Evolutionary conservation across 2,113 vertebrate species (phyloP).

Genomic region (Prionailurus bengalensis): DNA sequence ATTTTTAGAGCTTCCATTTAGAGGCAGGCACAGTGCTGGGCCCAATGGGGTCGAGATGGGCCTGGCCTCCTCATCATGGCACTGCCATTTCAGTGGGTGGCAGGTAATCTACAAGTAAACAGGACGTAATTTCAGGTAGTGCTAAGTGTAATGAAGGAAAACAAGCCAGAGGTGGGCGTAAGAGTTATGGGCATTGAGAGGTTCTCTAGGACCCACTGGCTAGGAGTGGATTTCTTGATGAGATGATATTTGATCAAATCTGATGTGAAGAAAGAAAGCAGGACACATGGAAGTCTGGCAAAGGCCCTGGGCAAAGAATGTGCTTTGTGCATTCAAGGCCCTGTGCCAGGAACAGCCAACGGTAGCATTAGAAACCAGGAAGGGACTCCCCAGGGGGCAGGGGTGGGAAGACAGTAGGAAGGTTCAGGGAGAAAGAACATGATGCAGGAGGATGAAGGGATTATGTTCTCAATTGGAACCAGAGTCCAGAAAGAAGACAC

Average conservation of each 20-base stretch:
- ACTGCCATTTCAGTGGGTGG: accelerated
- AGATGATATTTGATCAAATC: background rate
- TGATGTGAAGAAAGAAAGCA: background rate
- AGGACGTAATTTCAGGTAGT: background rate
- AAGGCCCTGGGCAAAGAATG: background rate
- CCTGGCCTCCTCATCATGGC: background rate
- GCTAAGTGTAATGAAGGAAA: background rate
- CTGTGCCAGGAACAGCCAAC: background rate
- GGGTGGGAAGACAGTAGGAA: background rate
- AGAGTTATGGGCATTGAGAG: background rate
- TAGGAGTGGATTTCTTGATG: background rate
- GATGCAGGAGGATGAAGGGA: background rate
- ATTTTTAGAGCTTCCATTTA: background rate
- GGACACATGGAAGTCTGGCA: background rate
- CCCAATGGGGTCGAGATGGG: accelerated
- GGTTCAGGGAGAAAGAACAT: background rate
- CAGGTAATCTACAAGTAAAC: background rate
- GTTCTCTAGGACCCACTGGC: background rate
- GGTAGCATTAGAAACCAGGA: background rate
- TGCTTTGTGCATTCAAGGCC: background rate
- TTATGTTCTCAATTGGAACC: background rate
- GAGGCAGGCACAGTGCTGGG: background rate
- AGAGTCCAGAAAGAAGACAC: background rate
- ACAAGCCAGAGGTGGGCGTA: background rate
- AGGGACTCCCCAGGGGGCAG: background rate